Percentiles rank a stretch among this genome's conserved stretches.
These are phyloP conservation scores for Trematomus loennbergii DNA, from an alignment of 2,113 vertebrate species.

Conservation along the genomic window DNA sequence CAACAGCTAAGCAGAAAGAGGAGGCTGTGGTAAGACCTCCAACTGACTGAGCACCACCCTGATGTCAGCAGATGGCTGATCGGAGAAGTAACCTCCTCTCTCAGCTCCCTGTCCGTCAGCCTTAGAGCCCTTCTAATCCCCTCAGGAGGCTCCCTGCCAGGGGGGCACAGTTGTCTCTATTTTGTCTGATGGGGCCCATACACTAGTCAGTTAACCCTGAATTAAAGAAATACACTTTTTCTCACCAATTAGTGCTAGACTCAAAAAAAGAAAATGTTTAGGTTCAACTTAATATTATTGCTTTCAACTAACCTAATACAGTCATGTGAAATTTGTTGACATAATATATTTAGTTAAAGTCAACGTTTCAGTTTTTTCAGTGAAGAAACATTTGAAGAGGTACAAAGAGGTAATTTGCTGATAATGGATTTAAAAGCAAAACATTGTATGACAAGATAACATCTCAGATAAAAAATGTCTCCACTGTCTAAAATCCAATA, in stretches of 20 bases:
- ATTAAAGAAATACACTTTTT: neutral
- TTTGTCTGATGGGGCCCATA: neutral
- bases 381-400: too few relatives aligned
- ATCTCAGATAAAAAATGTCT: too few relatives aligned
- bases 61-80: conserved; percentile 72
- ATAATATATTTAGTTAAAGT: too few relatives aligned
- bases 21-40: conserved; percentile 45
- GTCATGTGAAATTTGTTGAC: too few relatives aligned
- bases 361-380: too few relatives aligned
- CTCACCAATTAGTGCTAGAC: neutral
- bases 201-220: neutral
- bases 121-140: conserved; percentile 41
- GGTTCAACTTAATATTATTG: too few relatives aligned
- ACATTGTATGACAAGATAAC: too few relatives aligned
- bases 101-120: conserved; percentile 72
- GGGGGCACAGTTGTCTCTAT: neutral
- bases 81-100: conserved; percentile 56
- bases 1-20: conserved; percentile 54
- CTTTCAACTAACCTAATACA: too few relatives aligned
- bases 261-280: too few relatives aligned
- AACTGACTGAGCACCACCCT: conserved; percentile 52
- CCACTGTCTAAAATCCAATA: too few relatives aligned
- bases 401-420: too few relatives aligned
- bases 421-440: too few relatives aligned
- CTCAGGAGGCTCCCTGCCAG: neutral